phyloP scores from a whole-genome alignment of 2,113 vertebrate species.

The Spea multiplicata region DNA sequence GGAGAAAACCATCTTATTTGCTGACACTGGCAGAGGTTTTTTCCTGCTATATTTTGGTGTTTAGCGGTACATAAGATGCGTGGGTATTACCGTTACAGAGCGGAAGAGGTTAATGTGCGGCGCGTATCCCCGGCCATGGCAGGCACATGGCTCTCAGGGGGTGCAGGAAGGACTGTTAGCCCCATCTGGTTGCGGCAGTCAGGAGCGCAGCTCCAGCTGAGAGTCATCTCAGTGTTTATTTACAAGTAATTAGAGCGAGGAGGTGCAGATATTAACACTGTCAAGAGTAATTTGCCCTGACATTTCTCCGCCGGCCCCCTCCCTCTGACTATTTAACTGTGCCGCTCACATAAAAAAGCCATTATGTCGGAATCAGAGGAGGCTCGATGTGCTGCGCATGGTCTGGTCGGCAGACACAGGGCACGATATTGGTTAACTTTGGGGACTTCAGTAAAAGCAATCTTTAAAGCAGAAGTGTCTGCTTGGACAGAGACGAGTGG shows the following conservation, averaged over 20 bases:
- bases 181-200: constrained; percentile 63
- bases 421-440: too few relatives aligned
- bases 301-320: constrained; percentile 89
- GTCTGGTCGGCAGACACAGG: too few relatives aligned
- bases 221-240: constrained; percentile 99
- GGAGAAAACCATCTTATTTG: neutral
- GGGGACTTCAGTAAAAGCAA: too few relatives aligned
- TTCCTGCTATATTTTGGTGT: too few relatives aligned
- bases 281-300: constrained; percentile 99
- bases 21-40: neutral
- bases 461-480: too few relatives aligned
- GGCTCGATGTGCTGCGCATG: neutral
- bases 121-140: neutral
- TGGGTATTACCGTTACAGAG: neutral
- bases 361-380: neutral
- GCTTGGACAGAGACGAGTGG: too few relatives aligned
- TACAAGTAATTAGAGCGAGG: constrained; percentile 99
- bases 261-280: constrained; percentile 99
- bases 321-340: constrained; percentile 63
- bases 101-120: neutral
- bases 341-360: neutral
- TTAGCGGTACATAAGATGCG: too few relatives aligned
- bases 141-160: constrained; percentile 28
- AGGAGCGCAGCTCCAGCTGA: constrained; percentile 89
- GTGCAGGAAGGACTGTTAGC: constrained; percentile 62